A percentile compares a stretch with the other conserved stretches of the same genome.
phyloP scores from a whole-genome alignment of 2,888 invertebrate genomes.

The Molorchus minor region DNA sequence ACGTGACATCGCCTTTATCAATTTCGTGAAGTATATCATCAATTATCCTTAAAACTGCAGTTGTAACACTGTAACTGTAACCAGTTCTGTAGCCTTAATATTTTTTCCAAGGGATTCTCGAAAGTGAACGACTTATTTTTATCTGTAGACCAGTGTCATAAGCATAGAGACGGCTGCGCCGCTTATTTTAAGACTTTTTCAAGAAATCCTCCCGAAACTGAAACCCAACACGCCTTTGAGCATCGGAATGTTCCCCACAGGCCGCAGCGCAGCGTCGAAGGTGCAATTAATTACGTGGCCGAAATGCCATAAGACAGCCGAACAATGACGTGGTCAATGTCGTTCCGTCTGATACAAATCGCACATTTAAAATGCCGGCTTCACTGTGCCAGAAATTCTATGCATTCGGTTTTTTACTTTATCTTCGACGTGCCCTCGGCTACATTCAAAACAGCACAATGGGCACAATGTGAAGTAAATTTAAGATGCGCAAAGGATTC shows the following conservation, averaged over 20 bases:
- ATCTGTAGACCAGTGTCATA: no score
- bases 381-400: slow-evolving; percentile 43
- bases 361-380: slow-evolving; percentile 48
- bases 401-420: slow-evolving; percentile 33
- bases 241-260: slow-evolving; percentile 51
- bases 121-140: no score
- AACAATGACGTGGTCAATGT: slow-evolving; percentile 52
- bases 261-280: slow-evolving; percentile 44
- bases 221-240: slow-evolving; percentile 2
- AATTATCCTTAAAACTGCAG: no score
- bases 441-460: background rate
- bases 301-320: slow-evolving; percentile 50
- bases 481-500: no score
- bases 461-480: no score
- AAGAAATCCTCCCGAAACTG: background rate
- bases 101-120: no score
- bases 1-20: no score
- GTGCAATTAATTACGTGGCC: slow-evolving; percentile 54
- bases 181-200: no score
- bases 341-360: slow-evolving; percentile 50
- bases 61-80: no score
- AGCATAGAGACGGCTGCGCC: no score
- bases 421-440: background rate
- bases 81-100: no score
- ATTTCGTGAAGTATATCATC: no score